Conservation (phyloP, 1,140 invertebrate genomes). For the Drosophila azteca region DNA sequence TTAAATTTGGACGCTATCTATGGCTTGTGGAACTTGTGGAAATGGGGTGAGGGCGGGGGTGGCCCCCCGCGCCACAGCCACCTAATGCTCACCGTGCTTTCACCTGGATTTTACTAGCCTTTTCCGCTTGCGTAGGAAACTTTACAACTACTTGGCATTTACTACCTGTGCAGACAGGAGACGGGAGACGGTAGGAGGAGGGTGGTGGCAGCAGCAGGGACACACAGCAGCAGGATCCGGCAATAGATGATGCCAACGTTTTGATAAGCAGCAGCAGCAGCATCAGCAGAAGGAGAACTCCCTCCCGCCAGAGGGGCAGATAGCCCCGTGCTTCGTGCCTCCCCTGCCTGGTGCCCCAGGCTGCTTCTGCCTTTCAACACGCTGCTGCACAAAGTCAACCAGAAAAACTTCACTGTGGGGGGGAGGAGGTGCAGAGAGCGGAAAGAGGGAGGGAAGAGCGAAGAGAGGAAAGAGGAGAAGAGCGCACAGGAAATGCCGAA, state of each 20-base stretch:
- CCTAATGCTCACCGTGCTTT: not conserved
- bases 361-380: constrained; percentile 44
- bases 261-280: constrained; percentile 80
- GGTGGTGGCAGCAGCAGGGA: constrained; percentile 44
- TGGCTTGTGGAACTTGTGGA: constrained; percentile 75
- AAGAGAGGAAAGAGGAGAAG: not conserved
- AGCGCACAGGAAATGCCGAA: constrained; percentile 65
- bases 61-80: not conserved
- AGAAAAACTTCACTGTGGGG: constrained; percentile 71
- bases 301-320: constrained; percentile 14
- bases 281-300: constrained; percentile 15
- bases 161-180: constrained; percentile 56
- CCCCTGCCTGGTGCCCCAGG: constrained; percentile 5
- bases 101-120: constrained; percentile 67
- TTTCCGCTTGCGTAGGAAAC: constrained; percentile 75
- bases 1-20: constrained; percentile 82
- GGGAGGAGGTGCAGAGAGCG: constrained; percentile 1
- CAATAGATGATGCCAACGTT: constrained; percentile 69
- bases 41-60: too few species aligned
- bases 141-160: constrained; percentile 80
- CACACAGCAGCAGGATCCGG: not conserved
- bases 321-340: constrained; percentile 1
- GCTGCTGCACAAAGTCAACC: constrained; percentile 73
- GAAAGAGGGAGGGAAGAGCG: constrained; percentile 3
- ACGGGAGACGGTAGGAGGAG: not conserved